These are phyloP conservation scores for Horisme vitalbata DNA, from an alignment of 2,888 invertebrate genomes.

Conservation along the genomic window DNA sequence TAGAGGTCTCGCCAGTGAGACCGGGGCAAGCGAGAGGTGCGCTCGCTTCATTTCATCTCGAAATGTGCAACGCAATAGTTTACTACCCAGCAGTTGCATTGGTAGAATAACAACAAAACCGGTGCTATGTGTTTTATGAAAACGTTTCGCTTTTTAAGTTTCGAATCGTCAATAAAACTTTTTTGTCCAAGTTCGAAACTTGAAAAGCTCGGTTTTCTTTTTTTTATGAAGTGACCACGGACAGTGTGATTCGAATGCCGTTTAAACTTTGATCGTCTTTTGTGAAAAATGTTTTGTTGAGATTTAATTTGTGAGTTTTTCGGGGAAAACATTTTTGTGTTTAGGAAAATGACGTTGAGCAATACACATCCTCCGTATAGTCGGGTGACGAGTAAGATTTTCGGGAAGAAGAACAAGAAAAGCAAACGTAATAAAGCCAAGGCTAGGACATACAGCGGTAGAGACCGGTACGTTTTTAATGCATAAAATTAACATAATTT, in stretches of 20 bases:
- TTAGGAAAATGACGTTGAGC: slow-evolving; percentile 60
- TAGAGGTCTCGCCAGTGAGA: slow-evolving; percentile 60
- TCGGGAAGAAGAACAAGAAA: slow-evolving; percentile 73
- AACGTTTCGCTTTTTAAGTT: slow-evolving; percentile 16
- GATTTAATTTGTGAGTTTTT: no score
- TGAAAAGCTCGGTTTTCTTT: slow-evolving; percentile 8
- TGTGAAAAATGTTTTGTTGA: slow-evolving; percentile 7
- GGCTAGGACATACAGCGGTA: slow-evolving; percentile 64
- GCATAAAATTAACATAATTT: slow-evolving; percentile 6
- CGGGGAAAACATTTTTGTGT: slow-evolving; percentile 22
- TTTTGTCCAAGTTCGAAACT: slow-evolving; percentile 16
- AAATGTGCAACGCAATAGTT: slow-evolving; percentile 27
- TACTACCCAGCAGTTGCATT: slow-evolving; percentile 24
- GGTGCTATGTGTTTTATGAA: slow-evolving; percentile 5
- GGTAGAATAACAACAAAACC: slow-evolving; percentile 16
- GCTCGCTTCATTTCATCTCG: slow-evolving; percentile 49
- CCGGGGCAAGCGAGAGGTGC: slow-evolving; percentile 44
- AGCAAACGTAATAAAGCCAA: slow-evolving; percentile 63
- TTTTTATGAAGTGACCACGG: slow-evolving; percentile 9
- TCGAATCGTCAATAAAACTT: slow-evolving; percentile 16
- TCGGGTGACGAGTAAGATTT: slow-evolving; percentile 65
- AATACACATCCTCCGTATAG: slow-evolving; percentile 59
- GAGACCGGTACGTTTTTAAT: slow-evolving; percentile 57
- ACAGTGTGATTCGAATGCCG: slow-evolving; percentile 5
- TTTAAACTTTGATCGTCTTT: slow-evolving; percentile 10